Evolutionary conservation across 2,113 vertebrate species (phyloP), one percentile per base, ranked within the genome.

Genomic region (Campylomormyrus tamandua): DNA sequence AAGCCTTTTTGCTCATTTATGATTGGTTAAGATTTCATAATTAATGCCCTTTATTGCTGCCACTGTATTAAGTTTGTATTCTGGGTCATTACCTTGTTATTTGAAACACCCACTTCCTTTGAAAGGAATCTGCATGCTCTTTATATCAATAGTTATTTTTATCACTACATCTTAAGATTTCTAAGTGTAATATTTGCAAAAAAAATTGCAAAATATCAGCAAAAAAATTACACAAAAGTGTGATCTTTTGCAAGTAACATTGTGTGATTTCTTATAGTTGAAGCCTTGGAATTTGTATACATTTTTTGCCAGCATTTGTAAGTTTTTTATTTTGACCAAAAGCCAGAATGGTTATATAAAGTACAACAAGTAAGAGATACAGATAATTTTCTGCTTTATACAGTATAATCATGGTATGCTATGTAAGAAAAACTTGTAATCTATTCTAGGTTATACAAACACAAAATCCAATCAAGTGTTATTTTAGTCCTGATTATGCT

Each of bases 221-320:
- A 80, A 80, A 70, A 66, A 70, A 70, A 31, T 56, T 80, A 80
- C 35, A 35, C 31, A 39, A 39, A 80, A 80, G 74, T 80, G 74
- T 80, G 74, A 80, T 80, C 35, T 80, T 80, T 80, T 80, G 74
- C 74, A 80, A 80, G 74, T 39, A 80, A 80, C 74, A 80, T 42
- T 80, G 74, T 80, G 74, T 80, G 35, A 80, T 80, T 77, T 77
- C 13, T 77, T 77, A 19, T 77, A 80, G 74, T 42, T 42, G 62
- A 70, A 70, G 62, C 62, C n/a, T 70, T 70, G 35, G 35, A 39
- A 17, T 35, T 42, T 80, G 17, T 80, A 17, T 80, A 80, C 35
- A 42, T 80, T 80, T 80, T 77, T 19, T 42, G 35, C 31, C 74
- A 80, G 74, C 74, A 42, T 80, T 70, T 80, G 15, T 39, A 80